These are phyloP conservation scores for Scatophagus argus DNA, from an alignment of 2,113 vertebrate genomes.

Conservation along the genomic window DNA sequence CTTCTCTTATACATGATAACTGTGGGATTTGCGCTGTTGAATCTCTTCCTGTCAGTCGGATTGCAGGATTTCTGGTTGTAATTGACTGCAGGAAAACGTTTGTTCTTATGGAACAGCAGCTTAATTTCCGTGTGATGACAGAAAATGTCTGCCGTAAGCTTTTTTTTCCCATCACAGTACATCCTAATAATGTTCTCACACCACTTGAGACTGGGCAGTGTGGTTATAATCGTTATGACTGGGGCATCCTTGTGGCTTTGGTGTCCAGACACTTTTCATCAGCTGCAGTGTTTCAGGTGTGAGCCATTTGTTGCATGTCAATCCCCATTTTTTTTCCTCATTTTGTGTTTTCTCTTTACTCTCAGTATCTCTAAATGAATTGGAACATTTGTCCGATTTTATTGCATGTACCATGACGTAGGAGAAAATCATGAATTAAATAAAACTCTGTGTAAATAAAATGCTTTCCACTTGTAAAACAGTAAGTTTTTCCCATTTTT, in stretches of 20 bases:
- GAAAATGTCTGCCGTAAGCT: background rate
- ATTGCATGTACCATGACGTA: background rate
- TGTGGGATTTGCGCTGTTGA: background rate
- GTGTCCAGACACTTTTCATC: background rate
- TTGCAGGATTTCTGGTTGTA: background rate
- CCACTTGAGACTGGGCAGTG: background rate
- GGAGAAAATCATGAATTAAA: background rate
- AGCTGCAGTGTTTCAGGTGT: background rate
- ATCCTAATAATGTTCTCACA: background rate
- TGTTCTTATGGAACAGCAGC: slow-evolving; percentile 28
- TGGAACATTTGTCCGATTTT: background rate
- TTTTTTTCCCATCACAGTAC: background rate
- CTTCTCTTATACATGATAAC: background rate
- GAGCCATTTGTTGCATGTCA: background rate
- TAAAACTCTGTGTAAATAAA: background rate
- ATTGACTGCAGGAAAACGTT: slow-evolving; percentile 20
- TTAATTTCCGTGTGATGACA: background rate
- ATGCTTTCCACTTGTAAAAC: background rate
- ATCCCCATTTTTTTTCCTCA: background rate
- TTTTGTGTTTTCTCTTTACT: background rate
- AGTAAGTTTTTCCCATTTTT: background rate
- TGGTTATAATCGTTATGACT: background rate
- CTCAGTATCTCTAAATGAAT: background rate
- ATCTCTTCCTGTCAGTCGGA: slow-evolving; percentile 19
- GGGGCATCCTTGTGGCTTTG: background rate